Evolutionary conservation across 2,113 vertebrate species (phyloP).

Genomic region (Rhadina sibilatrix): DNA sequence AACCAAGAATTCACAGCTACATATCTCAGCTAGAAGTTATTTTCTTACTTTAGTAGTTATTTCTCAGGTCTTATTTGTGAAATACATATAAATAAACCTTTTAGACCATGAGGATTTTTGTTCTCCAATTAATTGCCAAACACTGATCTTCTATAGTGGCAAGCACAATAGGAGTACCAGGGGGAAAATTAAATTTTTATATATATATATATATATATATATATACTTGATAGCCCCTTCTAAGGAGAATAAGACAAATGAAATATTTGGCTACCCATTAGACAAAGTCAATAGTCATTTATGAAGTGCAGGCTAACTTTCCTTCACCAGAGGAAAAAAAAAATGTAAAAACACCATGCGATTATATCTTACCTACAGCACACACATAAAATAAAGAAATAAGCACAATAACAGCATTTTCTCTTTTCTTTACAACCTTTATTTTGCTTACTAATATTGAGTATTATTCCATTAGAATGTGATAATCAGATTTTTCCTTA

Average conservation of each 20-base stretch:
- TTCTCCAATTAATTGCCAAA: neutral
- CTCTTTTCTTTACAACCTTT: neutral
- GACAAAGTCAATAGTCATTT: neutral
- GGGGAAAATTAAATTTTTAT: too few species aligned
- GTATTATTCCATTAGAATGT: neutral
- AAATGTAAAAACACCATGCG: accelerated
- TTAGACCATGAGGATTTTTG: neutral
- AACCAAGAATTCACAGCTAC: neutral
- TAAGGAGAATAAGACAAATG: neutral
- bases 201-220: too few species aligned
- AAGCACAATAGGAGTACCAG: neutral
- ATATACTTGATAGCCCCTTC: neutral
- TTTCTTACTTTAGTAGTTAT: neutral
- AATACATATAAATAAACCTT: neutral
- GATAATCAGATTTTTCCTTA: neutral
- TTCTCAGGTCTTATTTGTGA: neutral
- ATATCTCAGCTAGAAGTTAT: neutral
- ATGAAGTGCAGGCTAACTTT: neutral
- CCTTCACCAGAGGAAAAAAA: neutral
- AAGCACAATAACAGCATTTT: neutral
- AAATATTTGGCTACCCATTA: neutral
- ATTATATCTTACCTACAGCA: neutral
- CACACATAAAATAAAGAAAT: neutral
- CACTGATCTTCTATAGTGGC: neutral
- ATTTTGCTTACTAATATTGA: neutral